phyloP scores from a whole-genome alignment of 2,113 vertebrate genomes.

The Machaerirhynchus nigripectus region DNA sequence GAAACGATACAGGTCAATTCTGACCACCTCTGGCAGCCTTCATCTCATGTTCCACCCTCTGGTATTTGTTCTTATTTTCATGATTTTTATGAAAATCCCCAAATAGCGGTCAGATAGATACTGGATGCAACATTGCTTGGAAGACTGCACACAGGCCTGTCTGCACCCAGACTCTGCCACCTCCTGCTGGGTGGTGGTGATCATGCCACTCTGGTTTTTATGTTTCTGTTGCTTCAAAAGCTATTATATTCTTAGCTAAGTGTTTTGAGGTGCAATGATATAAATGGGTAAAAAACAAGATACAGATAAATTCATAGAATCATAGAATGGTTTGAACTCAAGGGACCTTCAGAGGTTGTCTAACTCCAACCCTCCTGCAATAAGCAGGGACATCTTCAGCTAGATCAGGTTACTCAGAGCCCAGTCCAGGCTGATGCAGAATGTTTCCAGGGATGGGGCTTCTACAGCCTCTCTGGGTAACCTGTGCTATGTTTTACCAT shows the following conservation, averaged over 20 bases:
- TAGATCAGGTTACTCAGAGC: neutral
- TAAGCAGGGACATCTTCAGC: neutral
- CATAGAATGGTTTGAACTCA: neutral
- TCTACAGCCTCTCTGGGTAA: neutral
- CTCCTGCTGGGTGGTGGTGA: neutral
- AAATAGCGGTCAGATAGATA: neutral
- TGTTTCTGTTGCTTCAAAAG: neutral
- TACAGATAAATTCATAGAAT: neutral
- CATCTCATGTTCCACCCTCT: neutral
- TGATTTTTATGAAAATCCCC: neutral
- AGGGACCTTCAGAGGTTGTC: neutral
- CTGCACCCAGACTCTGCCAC: neutral
- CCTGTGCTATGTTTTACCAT: neutral
- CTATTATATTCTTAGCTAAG: neutral
- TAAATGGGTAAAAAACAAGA: neutral
- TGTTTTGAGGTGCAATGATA: neutral
- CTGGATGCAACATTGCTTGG: neutral
- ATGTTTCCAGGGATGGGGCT: neutral
- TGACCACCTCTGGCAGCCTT: neutral
- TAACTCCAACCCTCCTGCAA: neutral
- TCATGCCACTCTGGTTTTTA: neutral
- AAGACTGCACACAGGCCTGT: neutral
- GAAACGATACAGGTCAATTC: rapidly evolving
- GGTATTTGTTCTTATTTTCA: neutral
- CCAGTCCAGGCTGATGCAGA: neutral